Evolutionary conservation across 2,797 vertebrate species (phyloP).

Genomic region (Loriculus beryllinus): DNA sequence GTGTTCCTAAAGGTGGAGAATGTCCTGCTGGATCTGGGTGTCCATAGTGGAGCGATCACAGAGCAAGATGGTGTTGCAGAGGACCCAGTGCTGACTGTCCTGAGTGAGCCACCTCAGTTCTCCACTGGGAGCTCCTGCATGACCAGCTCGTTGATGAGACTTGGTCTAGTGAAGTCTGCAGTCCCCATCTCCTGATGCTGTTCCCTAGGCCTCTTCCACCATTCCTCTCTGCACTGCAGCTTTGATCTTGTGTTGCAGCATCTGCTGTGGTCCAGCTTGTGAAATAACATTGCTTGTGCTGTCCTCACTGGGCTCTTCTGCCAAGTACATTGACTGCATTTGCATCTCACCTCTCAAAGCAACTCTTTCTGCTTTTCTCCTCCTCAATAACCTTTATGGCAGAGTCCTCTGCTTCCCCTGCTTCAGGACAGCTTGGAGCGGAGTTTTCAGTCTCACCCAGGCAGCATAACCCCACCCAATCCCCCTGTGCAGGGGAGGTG

Average conservation of each 20-base stretch:
- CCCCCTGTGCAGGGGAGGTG: not conserved
- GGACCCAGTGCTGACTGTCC: not conserved
- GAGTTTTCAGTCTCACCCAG: not conserved
- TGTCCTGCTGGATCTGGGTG: not conserved
- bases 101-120: not conserved
- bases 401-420: not conserved
- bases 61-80: not conserved
- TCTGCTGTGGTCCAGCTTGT: not conserved
- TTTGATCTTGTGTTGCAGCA: not conserved
- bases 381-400: not conserved
- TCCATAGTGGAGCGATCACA: accelerated
- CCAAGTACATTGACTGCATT: not conserved
- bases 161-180: not conserved
- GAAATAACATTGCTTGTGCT: not conserved
- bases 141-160: not conserved
- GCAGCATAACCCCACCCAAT: not conserved
- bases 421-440: not conserved
- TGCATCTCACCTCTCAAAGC: not conserved
- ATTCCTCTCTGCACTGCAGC: too few relatives aligned
- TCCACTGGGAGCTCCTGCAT: not conserved
- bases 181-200: not conserved
- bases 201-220: not conserved
- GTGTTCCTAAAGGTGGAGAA: not conserved
- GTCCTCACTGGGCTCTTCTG: not conserved
- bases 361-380: not conserved